Evolutionary conservation across 1,140 invertebrate species (phyloP).

Genomic region (Anoplolepis gracilipes): DNA sequence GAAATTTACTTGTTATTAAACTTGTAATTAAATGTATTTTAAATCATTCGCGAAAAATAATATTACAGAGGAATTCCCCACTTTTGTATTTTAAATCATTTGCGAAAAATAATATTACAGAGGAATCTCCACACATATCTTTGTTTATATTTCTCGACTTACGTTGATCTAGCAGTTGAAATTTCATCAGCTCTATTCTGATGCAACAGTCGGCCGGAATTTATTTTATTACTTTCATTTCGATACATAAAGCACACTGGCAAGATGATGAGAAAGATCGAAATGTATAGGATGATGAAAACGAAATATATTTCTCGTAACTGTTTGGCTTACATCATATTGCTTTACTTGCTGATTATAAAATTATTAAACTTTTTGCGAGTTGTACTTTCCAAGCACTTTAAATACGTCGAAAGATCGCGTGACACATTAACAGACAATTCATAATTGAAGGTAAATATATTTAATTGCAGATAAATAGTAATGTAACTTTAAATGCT

Average conservation of each 20-base stretch:
- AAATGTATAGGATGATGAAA: conserved; percentile 36
- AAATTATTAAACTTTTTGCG: background rate
- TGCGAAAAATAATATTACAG: background rate
- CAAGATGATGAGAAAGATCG: background rate
- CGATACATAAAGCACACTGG: background rate
- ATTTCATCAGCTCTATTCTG: conserved; percentile 67
- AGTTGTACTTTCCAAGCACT: background rate
- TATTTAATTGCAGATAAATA: conserved; percentile 1
- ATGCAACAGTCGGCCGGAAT: conserved; percentile 58
- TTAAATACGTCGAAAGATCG: background rate
- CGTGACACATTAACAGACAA: background rate
- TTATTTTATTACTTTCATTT: conserved; percentile 51
- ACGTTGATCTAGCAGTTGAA: conserved; percentile 27
- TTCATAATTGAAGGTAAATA: background rate
- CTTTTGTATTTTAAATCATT: background rate
- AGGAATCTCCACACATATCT: background rate
- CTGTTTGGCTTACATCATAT: background rate
- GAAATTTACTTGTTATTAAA: background rate
- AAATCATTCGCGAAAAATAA: background rate
- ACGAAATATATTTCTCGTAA: background rate
- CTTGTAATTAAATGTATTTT: background rate
- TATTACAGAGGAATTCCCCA: background rate
- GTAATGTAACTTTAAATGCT: background rate
- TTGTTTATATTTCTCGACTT: conserved; percentile 7
- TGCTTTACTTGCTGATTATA: background rate